phyloP scores from a whole-genome alignment of 1,140 invertebrate genomes.

The Drosophila lacteicornis region DNA sequence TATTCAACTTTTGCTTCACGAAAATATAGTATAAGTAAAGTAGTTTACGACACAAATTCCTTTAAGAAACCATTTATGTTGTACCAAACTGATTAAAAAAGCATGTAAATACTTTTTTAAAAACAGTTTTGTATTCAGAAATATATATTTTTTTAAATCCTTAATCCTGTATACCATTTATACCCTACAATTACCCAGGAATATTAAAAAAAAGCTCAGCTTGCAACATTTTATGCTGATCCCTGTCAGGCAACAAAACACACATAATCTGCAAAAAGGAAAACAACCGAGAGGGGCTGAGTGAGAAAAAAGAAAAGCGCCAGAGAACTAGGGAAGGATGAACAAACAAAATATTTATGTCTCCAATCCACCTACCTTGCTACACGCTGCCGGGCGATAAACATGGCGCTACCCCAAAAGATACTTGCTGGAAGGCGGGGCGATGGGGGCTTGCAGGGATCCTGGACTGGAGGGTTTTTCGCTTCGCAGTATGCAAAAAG shows the following conservation, averaged over 20 bases:
- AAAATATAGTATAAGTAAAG: not conserved
- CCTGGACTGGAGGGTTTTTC: conserved; percentile 30
- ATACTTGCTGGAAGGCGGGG: not conserved
- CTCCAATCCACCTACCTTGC: conserved; percentile 51
- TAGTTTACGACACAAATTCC: not conserved
- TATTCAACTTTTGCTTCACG: no score
- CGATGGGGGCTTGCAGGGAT: conserved; percentile 12
- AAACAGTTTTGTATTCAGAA: not conserved
- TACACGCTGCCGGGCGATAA: conserved; percentile 63
- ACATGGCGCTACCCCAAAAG: conserved; percentile 44
- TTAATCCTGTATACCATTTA: conserved; percentile 29
- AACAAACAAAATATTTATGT: conserved; percentile 82
- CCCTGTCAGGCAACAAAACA: conserved; percentile 85
- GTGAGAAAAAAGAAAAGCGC: conserved; percentile 16
- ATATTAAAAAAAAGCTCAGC: conserved; percentile 76
- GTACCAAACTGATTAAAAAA: not conserved
- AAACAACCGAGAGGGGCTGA: conserved; percentile 68
- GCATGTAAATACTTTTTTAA: not conserved
- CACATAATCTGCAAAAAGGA: conserved; percentile 85
- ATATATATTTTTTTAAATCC: conserved; percentile 21
- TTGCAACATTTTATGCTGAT: conserved; percentile 85
- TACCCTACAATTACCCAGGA: conserved; percentile 43
- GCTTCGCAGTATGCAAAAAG: conserved; percentile 53
- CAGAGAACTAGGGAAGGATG: conserved; percentile 29
- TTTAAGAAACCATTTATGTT: not conserved